phyloP scores from a whole-genome alignment of 2,113 vertebrate genomes.

The Peromyscus maniculatus region DNA sequence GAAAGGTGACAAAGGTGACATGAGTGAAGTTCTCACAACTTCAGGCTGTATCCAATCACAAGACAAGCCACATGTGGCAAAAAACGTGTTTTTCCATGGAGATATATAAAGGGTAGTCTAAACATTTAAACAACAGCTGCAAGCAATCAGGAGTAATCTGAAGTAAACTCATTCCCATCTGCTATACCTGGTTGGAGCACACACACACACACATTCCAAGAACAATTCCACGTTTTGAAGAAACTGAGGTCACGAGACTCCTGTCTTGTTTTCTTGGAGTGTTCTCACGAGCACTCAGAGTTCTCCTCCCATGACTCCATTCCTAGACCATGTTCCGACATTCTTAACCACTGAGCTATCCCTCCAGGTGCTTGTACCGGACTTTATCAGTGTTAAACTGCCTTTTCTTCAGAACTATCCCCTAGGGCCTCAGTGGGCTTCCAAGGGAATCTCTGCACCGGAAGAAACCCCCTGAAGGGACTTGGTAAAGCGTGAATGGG shows the following conservation, averaged over 20 bases:
- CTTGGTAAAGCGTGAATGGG: background rate
- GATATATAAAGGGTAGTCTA: background rate
- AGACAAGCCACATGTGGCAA: background rate
- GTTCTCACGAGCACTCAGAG: background rate
- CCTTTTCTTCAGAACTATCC: background rate
- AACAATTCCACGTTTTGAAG: background rate
- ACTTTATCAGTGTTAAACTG: background rate
- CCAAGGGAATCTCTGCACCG: background rate
- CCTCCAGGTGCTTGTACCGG: background rate
- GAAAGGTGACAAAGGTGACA: too few relatives aligned
- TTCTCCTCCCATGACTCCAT: background rate
- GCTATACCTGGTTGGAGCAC: background rate
- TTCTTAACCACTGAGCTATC: background rate
- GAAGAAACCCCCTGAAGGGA: background rate
- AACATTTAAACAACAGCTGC: background rate
- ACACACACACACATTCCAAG: background rate
- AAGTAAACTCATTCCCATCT: background rate
- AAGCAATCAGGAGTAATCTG: background rate
- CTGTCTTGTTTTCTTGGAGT: background rate
- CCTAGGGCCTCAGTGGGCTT: background rate
- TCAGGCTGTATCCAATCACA: background rate
- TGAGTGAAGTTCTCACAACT: background rate
- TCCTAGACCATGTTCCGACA: background rate
- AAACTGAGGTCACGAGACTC: background rate
- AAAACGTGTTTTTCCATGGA: background rate